Evolutionary conservation across 2,797 vertebrate genomes (phyloP), one percentile per base, ranked within the genome.

Genomic region (Falco rusticolus): DNA sequence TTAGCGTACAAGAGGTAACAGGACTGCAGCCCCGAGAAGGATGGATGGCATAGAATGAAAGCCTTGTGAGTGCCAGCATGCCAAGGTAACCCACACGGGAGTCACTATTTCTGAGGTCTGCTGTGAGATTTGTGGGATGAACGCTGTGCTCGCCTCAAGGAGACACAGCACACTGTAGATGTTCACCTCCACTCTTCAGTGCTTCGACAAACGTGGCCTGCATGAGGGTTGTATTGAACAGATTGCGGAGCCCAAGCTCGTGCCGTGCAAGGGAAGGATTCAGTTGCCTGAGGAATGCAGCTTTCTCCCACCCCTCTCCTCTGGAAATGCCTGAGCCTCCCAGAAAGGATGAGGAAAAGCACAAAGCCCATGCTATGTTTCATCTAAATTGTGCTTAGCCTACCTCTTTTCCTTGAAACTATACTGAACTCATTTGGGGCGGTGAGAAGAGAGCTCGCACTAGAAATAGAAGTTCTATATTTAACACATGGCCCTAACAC

Each of bases 401-500:
- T 77, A 28, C 29, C 16, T 72, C 26, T 74, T 89, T 92, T 61
- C 83, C 56, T 84, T 84, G 60, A 80, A 82, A 83, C 33, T 56
- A 34, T 24, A 37, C 19, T 74, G 77, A 92, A 64, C 37, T 76
- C 31, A 34, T 74, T 70, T 93, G 39, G 25, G n/a, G 21, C 77
- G 66, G 48, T 69, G 54, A 94, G 60, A 82, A 82, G 70, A 61
- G n/a, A 74, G 15, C 48, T 87, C 70, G n/a, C 1, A 4, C 77
- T 79, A 54, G 74, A 91, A 91, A 93, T 64, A 94, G 85, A 83
- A 87, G 18, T 29, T 90, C 90, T 95, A 68, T 90, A 87, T 88
- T 95, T 93, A 93, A 89, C 80, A 82, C 57, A 50, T 41, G 18
- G 22, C 59, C 45, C 5, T 39, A 64, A 77, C 48, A 77, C 37